Conservation (phyloP, 2,888 invertebrate species). For the Dynastes tityus region DNA sequence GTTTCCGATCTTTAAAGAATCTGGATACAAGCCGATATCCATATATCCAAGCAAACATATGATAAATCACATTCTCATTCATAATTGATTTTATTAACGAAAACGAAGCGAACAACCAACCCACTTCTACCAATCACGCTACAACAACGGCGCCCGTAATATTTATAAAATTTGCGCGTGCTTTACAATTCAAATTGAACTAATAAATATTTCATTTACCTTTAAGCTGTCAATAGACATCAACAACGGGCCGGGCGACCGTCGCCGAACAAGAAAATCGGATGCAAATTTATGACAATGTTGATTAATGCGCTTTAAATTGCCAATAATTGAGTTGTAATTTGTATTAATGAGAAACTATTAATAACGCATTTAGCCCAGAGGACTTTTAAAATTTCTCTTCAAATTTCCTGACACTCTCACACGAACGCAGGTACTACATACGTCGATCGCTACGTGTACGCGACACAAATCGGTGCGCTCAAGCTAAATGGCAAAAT, state of each 20-base stretch:
- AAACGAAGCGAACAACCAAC: no score
- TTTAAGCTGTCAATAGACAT: slow-evolving; percentile 45
- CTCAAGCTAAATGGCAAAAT: background rate
- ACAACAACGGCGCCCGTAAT: no score
- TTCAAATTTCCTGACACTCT: slow-evolving; percentile 45
- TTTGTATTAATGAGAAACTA: slow-evolving; percentile 64
- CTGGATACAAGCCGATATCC: no score
- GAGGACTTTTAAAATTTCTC: slow-evolving; percentile 56
- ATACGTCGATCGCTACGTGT: background rate
- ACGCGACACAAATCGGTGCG: background rate
- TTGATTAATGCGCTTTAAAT: slow-evolving; percentile 65
- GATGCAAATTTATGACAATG: slow-evolving; percentile 61
- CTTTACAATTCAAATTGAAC: slow-evolving; percentile 52
- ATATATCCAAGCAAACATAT: no score
- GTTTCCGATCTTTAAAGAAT: no score
- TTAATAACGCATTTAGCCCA: slow-evolving; percentile 61
- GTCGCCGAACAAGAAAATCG: slow-evolving; percentile 52
- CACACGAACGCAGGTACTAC: background rate
- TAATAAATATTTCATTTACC: slow-evolving; percentile 53
- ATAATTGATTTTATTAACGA: no score
- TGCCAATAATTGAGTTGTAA: slow-evolving; percentile 62
- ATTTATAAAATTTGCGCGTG: no score
- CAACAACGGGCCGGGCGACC: slow-evolving; percentile 18
- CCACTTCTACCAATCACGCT: no score
- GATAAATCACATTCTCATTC: no score